Conservation (phyloP, 2,888 invertebrate species). For the Anorthoa munda region DNA sequence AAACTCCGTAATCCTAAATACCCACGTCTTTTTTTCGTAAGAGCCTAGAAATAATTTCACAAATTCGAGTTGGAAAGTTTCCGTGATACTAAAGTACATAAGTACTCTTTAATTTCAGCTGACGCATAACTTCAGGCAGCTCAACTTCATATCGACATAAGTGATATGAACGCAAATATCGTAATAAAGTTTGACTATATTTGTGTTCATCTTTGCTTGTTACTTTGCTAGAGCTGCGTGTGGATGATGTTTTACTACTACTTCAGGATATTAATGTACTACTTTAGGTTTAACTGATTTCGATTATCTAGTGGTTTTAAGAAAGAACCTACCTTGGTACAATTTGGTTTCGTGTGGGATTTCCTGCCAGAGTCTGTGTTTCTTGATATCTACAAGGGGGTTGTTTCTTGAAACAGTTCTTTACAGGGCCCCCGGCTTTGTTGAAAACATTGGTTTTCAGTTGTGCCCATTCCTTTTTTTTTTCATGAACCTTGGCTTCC, state of each 20-base stretch:
- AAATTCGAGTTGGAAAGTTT: constrained; percentile 27
- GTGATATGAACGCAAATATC: constrained; percentile 49
- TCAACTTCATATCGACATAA: constrained; percentile 56
- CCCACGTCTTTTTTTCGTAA: not conserved
- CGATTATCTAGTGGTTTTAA: not conserved
- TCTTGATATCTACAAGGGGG: too few relatives aligned
- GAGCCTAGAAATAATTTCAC: constrained; percentile 17
- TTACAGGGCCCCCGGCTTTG: too few relatives aligned
- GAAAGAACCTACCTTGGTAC: too few relatives aligned
- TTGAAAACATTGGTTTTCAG: too few relatives aligned
- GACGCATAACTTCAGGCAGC: constrained; percentile 71
- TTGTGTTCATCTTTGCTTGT: constrained; percentile 1
- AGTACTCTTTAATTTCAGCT: constrained; percentile 72
- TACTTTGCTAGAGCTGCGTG: not conserved
- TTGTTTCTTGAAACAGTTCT: too few relatives aligned
- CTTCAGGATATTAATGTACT: too few relatives aligned
- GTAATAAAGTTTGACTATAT: constrained; percentile 22
- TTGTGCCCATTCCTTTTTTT: too few relatives aligned
- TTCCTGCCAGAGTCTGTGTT: too few relatives aligned
- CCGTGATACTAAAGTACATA: constrained; percentile 54
- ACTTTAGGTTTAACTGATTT: not conserved
- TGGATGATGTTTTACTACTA: not conserved
- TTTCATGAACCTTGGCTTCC: too few relatives aligned
- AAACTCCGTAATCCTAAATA: too few relatives aligned
- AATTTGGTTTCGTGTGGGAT: too few relatives aligned